Conservation (phyloP, 2,113 vertebrate species). For the Microcebus griseorufus region DNA sequence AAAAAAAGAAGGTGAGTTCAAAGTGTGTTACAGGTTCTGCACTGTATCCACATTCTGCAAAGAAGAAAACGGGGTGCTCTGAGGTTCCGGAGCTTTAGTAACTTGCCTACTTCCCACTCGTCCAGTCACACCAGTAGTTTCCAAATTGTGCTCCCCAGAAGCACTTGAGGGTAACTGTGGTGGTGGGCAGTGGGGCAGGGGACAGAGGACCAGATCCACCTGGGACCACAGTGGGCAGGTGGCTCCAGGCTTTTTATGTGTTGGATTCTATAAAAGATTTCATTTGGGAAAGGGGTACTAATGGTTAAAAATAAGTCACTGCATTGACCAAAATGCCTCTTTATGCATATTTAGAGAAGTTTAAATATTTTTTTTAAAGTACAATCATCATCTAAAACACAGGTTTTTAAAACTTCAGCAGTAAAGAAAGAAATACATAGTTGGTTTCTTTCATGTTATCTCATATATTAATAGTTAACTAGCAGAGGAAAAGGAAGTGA, state of each 20-base stretch:
- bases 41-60: background rate
- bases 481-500: background rate
- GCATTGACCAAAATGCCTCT: background rate
- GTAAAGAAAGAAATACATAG: background rate
- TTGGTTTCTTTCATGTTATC: background rate
- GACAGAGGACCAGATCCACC: background rate
- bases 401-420: background rate
- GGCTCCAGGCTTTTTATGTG: background rate
- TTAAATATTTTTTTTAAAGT: background rate
- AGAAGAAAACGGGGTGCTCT: background rate
- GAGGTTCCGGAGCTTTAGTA: background rate
- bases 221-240: background rate
- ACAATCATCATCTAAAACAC: background rate
- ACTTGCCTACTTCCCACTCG: background rate
- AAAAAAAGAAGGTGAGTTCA: background rate
- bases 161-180: background rate
- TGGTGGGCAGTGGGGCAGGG: background rate
- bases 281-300: background rate
- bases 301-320: conserved; percentile 16
- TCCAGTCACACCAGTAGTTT: background rate
- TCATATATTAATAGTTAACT: background rate
- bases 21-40: background rate
- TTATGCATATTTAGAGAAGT: background rate
- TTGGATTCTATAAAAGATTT: background rate
- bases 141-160: background rate